These are phyloP conservation scores for Chauna torquata DNA, from an alignment of 2,113 vertebrate genomes.

Conservation along the genomic window DNA sequence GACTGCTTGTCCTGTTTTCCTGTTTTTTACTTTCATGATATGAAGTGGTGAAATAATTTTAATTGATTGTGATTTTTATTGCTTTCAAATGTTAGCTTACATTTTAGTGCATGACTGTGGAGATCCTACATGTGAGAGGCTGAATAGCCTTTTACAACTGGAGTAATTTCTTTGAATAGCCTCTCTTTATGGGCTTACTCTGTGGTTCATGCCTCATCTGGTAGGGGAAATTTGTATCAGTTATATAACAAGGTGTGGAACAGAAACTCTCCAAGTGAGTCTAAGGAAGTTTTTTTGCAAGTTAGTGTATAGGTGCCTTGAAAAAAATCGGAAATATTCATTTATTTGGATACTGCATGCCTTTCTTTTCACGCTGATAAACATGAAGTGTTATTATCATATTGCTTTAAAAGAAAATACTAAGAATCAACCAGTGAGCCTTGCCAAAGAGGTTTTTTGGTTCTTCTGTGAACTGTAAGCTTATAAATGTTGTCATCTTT, in stretches of 20 bases:
- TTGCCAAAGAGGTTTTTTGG: not conserved
- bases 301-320: not conserved
- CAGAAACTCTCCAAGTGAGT: not conserved
- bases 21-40: not conserved
- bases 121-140: not conserved
- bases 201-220: not conserved
- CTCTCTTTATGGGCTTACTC: not conserved
- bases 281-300: not conserved
- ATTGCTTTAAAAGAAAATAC: not conserved
- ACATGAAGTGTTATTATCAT: not conserved
- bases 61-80: not conserved
- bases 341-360: not conserved
- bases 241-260: not conserved
- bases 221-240: not conserved
- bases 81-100: not conserved
- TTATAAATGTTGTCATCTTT: not conserved
- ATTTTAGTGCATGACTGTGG: too few species aligned
- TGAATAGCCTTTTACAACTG: not conserved
- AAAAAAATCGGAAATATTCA: not conserved
- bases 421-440: not conserved
- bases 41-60: not conserved
- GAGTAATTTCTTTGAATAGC: not conserved
- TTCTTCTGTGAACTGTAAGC: not conserved
- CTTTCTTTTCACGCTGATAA: not conserved
- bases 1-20: not conserved